Conservation (phyloP, 2,113 vertebrate genomes). For the Isichthys henryi region DNA sequence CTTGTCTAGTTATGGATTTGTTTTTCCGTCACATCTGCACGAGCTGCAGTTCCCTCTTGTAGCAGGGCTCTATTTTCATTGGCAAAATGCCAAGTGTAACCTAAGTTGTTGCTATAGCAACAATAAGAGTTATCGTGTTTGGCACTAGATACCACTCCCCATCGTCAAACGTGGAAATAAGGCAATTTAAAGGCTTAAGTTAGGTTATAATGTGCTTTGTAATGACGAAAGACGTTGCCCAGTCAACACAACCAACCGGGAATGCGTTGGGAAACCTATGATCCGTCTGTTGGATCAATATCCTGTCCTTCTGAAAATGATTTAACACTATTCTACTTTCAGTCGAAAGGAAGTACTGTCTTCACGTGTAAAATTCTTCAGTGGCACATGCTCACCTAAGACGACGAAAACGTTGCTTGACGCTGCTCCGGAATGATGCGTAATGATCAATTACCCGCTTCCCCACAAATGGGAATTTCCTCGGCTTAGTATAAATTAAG, state of each 20-base stretch:
- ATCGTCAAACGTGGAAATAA: constrained; percentile 16
- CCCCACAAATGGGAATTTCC: not conserved
- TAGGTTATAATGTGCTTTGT: not conserved
- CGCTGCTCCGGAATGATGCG: not conserved
- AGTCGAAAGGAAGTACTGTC: not conserved
- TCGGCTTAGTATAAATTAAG: not conserved
- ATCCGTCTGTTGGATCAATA: not conserved
- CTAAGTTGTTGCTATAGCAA: constrained; percentile 92
- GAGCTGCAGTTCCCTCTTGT: constrained; percentile 16
- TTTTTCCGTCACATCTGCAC: constrained; percentile 14
- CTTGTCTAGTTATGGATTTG: constrained; percentile 6
- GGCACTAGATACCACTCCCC: constrained; percentile 44
- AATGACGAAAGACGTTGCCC: not conserved
- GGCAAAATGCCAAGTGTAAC: constrained; percentile 70
- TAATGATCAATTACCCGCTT: not conserved
- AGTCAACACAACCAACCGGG: not conserved
- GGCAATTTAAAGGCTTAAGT: not conserved
- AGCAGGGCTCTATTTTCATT: constrained; percentile 53
- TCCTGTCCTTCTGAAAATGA: not conserved
- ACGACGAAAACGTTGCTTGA: not conserved
- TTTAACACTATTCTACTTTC: not conserved
- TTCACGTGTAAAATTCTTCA: not conserved
- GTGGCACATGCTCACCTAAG: not conserved
- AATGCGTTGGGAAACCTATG: not conserved
- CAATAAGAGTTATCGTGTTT: constrained; percentile 45